phyloP scores from a whole-genome alignment of 2,888 invertebrate species.

The Tromatobia lineatoria region DNA sequence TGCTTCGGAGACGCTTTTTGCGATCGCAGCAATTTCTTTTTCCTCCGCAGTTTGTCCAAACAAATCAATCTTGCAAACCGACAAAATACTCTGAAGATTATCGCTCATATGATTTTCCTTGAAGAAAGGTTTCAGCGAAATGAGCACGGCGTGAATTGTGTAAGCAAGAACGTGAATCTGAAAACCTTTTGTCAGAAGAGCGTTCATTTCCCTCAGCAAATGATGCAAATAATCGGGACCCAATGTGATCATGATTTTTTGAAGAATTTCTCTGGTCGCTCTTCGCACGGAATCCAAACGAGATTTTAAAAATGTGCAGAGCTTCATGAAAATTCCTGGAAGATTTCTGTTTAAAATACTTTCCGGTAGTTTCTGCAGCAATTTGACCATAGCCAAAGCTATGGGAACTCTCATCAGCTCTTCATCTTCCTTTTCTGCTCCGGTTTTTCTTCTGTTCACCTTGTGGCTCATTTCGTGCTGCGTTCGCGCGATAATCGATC shows the following conservation, averaged over 20 bases:
- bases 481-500: conserved; percentile 90
- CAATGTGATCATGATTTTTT: conserved; percentile 94
- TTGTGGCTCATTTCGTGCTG: conserved; percentile 93
- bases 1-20: conserved; percentile 93
- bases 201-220: conserved; percentile 92
- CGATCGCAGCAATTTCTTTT: conserved; percentile 95
- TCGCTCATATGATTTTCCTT: conserved; percentile 92
- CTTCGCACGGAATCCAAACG: conserved; percentile 94
- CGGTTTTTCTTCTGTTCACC: conserved; percentile 90
- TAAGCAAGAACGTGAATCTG: conserved; percentile 97
- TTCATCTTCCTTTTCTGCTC: conserved; percentile 93
- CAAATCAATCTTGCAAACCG: conserved; percentile 94
- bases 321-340: conserved; percentile 94
- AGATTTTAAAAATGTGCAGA: conserved; percentile 96
- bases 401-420: conserved; percentile 96
- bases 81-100: conserved; percentile 91
- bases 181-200: conserved; percentile 94
- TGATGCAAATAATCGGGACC: conserved; percentile 93
- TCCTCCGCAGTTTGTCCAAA: conserved; percentile 96
- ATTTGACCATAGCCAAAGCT: conserved; percentile 96
- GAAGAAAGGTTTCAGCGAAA: conserved; percentile 90
- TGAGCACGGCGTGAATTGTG: conserved; percentile 94
- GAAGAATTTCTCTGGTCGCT: conserved; percentile 95
- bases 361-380: conserved; percentile 94
- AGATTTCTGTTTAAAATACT: conserved; percentile 91